Evolutionary conservation across 1,140 invertebrate genomes (phyloP).

Genomic region (Galendromus occidentalis): DNA sequence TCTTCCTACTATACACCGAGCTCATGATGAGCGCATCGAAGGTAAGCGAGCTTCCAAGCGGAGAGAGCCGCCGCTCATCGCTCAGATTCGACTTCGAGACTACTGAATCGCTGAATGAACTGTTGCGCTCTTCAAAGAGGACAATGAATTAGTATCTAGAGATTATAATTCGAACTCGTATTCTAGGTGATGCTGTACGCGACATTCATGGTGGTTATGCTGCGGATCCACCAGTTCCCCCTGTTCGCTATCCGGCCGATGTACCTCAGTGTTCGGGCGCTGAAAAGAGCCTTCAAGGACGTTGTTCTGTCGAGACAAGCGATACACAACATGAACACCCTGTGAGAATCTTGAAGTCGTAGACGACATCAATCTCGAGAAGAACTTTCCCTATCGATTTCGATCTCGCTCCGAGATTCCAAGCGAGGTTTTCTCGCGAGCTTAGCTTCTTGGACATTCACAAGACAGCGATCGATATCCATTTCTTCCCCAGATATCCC

Average conservation of each 20-base stretch:
- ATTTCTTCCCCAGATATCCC: conserved; percentile 39
- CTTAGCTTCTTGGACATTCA: no score
- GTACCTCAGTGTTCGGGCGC: conserved; percentile 91
- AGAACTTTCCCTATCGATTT: conserved; percentile 4
- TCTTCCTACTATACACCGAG: conserved; percentile 89
- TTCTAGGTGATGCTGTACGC: conserved; percentile 75
- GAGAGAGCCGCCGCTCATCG: no score
- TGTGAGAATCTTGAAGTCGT: conserved; percentile 33
- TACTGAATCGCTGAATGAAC: no score
- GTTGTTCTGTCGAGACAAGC: conserved; percentile 88
- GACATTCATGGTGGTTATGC: conserved; percentile 86
- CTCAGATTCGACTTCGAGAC: no score
- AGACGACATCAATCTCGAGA: neutral
- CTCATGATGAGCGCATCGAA: conserved; percentile 53
- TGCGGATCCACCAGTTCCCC: conserved; percentile 88
- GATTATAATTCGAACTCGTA: conserved; percentile 20
- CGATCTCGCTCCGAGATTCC: no score
- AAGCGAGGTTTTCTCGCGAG: no score
- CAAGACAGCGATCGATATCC: no score
- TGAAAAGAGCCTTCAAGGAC: conserved; percentile 94
- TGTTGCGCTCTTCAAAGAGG: no score
- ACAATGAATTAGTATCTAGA: no score
- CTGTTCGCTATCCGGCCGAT: conserved; percentile 95
- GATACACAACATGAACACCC: conserved; percentile 92
- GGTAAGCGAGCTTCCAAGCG: neutral